Evolutionary conservation across 2,888 invertebrate species (phyloP), one percentile per base, ranked within the genome.

Genomic region (Rambutsinella grinnellia): DNA sequence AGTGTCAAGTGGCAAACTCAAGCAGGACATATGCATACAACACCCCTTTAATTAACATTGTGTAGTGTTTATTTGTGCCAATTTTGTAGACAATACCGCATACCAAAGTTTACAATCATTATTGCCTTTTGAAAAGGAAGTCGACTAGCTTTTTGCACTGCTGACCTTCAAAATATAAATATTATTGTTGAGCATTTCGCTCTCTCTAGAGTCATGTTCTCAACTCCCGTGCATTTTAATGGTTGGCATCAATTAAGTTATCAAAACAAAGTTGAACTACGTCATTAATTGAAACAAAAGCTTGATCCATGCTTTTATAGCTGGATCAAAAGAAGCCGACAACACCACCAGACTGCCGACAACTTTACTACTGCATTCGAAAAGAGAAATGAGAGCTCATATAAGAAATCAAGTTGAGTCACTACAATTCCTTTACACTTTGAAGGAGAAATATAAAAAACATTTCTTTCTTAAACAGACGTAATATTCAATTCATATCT

Each of bases 271-370:
- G 75, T 36, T 75, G 75, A 47, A 68, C 62, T 24, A 75, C 68
- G 75, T 63, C 75, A 75, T 75, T 75, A 75, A 75, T 75, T 75
- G 75, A 75, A 75, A 75, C 75, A 75, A 75, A 75, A 75, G 74
- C 67, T 75, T 36, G 36, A 36, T 36, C 46, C 23, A 44, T 44
- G 62, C 67, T 61, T 49, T 62, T 68, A 67, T 54, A 61, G 57
- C 27, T 21, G 6, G 67, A 67, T 75, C 74, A 75, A 75, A 75
- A 36, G 74, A 54, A 67, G 67, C 74, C 74, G 74, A 13, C 49
- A 49, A 49, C 49, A 36, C 36, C n/a, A 17, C 49, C 19, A 13
- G 3, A 5, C 49, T 49, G 49, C 49, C 19, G n/a, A 49, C 49
- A 17, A 49, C 49, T n/a, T 17, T 49, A 17, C 67, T 21, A 54